Conservation (phyloP, 1,140 invertebrate species). For the Rhyacophila brunnea region DNA sequence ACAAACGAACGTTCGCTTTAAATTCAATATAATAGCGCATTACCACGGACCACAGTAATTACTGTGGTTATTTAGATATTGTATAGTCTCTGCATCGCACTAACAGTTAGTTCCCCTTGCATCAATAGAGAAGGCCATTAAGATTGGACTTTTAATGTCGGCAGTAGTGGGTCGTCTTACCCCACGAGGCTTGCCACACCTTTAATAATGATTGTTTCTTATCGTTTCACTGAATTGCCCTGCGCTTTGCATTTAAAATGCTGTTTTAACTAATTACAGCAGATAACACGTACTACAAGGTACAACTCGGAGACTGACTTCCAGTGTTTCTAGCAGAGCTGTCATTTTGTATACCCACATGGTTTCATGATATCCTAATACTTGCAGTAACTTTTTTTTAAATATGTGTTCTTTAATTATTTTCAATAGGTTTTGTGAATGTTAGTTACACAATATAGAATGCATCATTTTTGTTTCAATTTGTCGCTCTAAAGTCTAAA, state of each 20-base stretch:
- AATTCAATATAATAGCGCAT: too few relatives aligned
- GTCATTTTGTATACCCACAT: too few relatives aligned
- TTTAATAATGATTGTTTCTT: constrained; percentile 36
- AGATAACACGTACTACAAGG: constrained; percentile 21
- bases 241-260: constrained; percentile 37
- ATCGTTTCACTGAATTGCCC: constrained; percentile 34
- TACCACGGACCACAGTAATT: too few relatives aligned
- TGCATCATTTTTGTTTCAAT: too few relatives aligned
- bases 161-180: neutral
- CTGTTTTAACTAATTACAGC: constrained; percentile 37
- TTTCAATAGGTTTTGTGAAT: too few relatives aligned
- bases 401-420: too few relatives aligned
- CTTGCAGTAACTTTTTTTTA: too few relatives aligned
- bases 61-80: too few relatives aligned
- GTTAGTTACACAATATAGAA: too few relatives aligned
- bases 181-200: constrained; percentile 27
- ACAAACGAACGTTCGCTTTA: too few relatives aligned
- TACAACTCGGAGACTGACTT: neutral
- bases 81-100: neutral
- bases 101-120: constrained; percentile 3
- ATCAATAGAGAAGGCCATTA: constrained; percentile 24
- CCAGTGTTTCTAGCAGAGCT: neutral
- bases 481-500: too few relatives aligned
- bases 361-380: too few relatives aligned
- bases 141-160: constrained; percentile 8